phyloP scores from a whole-genome alignment of 2,113 vertebrate species.

The Pygoscelis adeliae region DNA sequence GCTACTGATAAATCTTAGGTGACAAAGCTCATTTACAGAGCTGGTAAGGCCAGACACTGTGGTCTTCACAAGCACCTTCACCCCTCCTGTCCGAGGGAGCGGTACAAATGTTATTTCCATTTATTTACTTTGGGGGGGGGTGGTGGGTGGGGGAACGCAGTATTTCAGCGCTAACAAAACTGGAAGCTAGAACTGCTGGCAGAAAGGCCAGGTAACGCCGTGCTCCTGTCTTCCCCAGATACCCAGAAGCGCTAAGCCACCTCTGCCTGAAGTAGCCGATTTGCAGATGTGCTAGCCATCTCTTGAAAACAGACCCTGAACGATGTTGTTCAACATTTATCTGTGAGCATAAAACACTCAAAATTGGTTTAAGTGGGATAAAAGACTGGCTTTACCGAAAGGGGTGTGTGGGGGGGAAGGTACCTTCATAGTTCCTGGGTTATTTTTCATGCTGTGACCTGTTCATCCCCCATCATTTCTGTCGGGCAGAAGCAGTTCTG shows the following conservation, averaged over 20 bases:
- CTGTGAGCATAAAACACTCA: background rate
- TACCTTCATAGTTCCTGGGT: background rate
- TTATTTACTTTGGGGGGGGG: background rate
- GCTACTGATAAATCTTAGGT: background rate
- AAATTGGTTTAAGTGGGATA: background rate
- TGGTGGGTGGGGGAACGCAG: too few relatives aligned
- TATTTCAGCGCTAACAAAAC: background rate
- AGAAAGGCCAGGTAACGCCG: rapidly evolving
- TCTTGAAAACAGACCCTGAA: background rate
- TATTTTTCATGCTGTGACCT: background rate
- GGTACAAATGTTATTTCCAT: background rate
- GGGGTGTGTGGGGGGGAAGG: background rate
- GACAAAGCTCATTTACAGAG: background rate
- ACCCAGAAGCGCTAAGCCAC: background rate
- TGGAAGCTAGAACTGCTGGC: background rate
- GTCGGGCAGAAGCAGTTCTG: background rate
- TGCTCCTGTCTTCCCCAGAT: background rate
- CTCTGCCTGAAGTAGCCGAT: background rate
- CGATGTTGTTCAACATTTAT: background rate
- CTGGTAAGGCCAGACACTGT: too few relatives aligned
- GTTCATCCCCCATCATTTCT: background rate
- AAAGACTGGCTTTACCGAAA: background rate
- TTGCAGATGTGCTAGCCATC: rapidly evolving
- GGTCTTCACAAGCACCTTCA: background rate
- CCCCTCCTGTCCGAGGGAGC: background rate